Evolutionary conservation across 37 sponge, comb jelly and placozoan genomes (phyloP), one percentile per base, ranked within the genome.

Genomic region (Eunapius fragilis): DNA sequence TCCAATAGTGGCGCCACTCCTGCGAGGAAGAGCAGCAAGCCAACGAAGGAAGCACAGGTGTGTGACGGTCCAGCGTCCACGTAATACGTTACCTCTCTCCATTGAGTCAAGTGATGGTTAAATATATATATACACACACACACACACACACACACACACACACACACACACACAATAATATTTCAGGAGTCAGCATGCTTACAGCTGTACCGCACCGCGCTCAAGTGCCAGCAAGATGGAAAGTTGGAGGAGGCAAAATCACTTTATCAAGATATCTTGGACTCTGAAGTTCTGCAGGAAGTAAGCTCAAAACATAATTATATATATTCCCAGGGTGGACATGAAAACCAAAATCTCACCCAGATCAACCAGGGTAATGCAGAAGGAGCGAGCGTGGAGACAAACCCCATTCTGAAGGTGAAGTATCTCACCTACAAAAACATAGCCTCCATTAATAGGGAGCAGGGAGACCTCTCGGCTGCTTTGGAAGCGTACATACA

Each of bases 31-130:
- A 70, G 38, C 23, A 78, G 77, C 17, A 80, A 48, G 74, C 90
- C 90, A 14, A 91, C 91, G 25, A 77, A 67, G 34, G 91, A 91
- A 73, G 91, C 87, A n/a, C 91, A 91, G 37, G 91, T 91, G n/a
- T 31, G 77, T 37, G 25, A 10, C 37, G 30, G 22, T 11, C n/a
- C n/a, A n/a, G n/a, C n/a, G n/a, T n/a, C n/a, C n/a, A n/a, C n/a
- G n/a, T n/a, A n/a, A n/a, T n/a, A n/a, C n/a, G n/a, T n/a, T n/a
- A n/a, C n/a, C n/a, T n/a, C n/a, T n/a, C n/a, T n/a, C n/a, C n/a
- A n/a, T n/a, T n/a, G n/a, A n/a, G n/a, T n/a, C n/a, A n/a, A n/a
- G n/a, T n/a, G n/a, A n/a, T n/a, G n/a, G n/a, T n/a, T n/a, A n/a
- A n/a, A n/a, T n/a, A n/a, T n/a, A n/a, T n/a, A n/a, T n/a, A n/a